phyloP scores from a whole-genome alignment of 2,888 invertebrate genomes.

The Caenorhabditis sp. region DNA sequence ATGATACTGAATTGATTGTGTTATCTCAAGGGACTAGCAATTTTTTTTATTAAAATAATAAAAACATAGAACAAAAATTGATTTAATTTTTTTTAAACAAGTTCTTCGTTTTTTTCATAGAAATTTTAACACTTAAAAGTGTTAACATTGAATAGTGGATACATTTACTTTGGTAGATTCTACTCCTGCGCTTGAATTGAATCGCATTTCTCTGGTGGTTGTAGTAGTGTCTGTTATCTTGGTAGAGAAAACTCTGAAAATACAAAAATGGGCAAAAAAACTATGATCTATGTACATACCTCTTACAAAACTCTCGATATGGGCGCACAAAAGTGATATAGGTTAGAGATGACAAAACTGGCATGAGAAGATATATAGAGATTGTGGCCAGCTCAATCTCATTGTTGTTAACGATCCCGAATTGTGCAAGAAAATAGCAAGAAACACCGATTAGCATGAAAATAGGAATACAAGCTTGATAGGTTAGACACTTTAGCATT shows the following conservation, averaged over 20 bases:
- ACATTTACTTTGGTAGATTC: too few relatives aligned
- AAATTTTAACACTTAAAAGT: too few relatives aligned
- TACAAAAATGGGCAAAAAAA: not conserved
- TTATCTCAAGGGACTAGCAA: too few relatives aligned
- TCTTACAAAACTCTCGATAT: not conserved
- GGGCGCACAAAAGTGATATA: not conserved
- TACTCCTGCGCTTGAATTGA: too few relatives aligned
- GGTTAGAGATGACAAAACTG: not conserved
- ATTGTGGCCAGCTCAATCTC: not conserved
- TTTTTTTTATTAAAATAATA: too few relatives aligned
- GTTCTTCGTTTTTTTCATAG: too few relatives aligned
- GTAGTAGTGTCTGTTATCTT: not conserved
- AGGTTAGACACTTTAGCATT: slow-evolving; percentile 19
- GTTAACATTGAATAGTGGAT: too few relatives aligned
- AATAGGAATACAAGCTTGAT: not conserved
- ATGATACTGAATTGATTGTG: too few relatives aligned
- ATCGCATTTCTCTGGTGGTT: too few relatives aligned
- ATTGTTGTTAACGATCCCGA: not conserved
- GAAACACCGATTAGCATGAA: not conserved
- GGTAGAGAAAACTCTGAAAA: not conserved
- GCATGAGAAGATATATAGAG: not conserved
- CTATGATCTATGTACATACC: too few relatives aligned
- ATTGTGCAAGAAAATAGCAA: not conserved
- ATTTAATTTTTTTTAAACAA: too few relatives aligned
- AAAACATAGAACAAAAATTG: too few relatives aligned